phyloP scores from a whole-genome alignment of 2,113 vertebrate species.

The Lonchura striata region DNA sequence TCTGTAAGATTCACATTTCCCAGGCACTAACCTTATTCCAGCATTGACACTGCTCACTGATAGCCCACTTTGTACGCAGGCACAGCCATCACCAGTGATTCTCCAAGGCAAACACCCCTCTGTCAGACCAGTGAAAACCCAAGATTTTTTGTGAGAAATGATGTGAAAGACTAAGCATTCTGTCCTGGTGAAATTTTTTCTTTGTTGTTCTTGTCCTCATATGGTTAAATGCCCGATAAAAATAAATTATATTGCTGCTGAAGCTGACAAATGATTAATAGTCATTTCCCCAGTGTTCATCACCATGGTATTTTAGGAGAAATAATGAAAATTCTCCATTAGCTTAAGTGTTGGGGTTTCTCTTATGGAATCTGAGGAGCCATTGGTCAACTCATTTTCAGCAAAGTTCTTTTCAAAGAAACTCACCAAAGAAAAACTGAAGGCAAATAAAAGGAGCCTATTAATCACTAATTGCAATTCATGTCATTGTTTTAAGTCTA shows the following conservation, averaged over 20 bases:
- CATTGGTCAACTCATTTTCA: neutral
- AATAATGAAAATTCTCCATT: neutral
- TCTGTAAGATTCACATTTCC: neutral
- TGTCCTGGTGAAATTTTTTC: neutral
- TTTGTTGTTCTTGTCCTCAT: neutral
- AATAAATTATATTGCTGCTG: neutral
- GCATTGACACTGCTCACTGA: rapidly evolving
- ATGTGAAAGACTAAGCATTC: neutral
- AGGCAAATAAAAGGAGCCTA: neutral
- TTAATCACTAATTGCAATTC: neutral
- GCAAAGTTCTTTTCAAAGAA: neutral
- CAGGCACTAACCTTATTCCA: neutral
- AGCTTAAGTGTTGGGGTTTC: neutral
- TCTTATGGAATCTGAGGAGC: neutral
- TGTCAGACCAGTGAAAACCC: neutral
- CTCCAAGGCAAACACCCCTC: neutral
- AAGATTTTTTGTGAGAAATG: neutral
- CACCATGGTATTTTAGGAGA: neutral
- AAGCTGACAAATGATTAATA: conserved; percentile 11
- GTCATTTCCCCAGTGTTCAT: neutral
- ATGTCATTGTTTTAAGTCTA: neutral
- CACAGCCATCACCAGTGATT: neutral
- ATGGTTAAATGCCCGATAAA: neutral
- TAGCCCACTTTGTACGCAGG: neutral
- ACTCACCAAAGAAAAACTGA: neutral